Percentiles rank a stretch among this genome's conserved stretches.
Conservation (phyloP, 2,113 vertebrate genomes). For the Eonycteris spelaea region DNA sequence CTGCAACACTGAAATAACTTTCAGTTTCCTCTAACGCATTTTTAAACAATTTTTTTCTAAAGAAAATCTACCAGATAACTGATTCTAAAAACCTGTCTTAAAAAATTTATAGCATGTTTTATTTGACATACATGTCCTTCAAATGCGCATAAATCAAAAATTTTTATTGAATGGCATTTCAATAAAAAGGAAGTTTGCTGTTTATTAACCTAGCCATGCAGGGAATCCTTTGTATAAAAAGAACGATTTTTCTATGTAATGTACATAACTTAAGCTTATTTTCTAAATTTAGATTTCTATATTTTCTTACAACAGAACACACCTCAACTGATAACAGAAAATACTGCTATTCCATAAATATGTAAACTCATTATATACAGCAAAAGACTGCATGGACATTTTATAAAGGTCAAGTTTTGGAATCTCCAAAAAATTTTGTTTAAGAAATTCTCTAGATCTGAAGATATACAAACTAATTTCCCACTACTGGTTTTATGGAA, state of each 20-base stretch:
- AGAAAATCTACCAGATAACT: background rate
- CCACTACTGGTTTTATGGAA: background rate
- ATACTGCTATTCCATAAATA: background rate
- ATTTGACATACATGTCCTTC: background rate
- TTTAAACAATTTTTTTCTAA: background rate
- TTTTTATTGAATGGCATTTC: constrained; percentile 17
- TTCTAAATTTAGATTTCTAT: constrained; percentile 8
- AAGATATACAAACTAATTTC: background rate
- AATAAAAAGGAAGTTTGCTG: background rate
- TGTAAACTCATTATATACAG: background rate
- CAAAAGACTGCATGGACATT: background rate
- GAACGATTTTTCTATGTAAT: background rate
- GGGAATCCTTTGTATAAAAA: constrained; percentile 16
- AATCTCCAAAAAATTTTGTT: background rate
- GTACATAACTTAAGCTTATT: background rate
- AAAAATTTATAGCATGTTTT: background rate
- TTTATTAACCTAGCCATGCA: background rate
- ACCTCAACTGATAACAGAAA: background rate
- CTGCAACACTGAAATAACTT: background rate
- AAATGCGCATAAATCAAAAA: constrained; percentile 8
- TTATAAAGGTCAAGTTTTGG: constrained; percentile 3
- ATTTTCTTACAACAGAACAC: constrained; percentile 15
- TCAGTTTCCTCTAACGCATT: background rate
- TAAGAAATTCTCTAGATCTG: constrained; percentile 30
- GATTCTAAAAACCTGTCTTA: background rate